phyloP scores from a whole-genome alignment of 2,113 vertebrate genomes.

The Indri indri region DNA sequence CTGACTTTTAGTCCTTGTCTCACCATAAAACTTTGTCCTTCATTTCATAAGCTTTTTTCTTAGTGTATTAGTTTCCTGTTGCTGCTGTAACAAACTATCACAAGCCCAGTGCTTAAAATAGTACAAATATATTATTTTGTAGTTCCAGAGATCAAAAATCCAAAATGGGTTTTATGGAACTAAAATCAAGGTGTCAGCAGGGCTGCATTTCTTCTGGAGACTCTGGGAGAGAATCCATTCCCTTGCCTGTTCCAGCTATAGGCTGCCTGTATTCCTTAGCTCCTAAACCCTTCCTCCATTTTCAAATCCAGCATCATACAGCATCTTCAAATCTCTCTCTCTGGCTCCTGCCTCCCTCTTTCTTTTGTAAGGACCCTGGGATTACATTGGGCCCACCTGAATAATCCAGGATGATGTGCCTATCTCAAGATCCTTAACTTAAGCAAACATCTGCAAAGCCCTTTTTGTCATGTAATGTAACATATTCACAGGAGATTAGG shows the following conservation, averaged over 20 bases:
- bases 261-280: background rate
- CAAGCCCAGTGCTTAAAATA: background rate
- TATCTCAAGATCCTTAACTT: background rate
- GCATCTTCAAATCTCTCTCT: background rate
- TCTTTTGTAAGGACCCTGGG: background rate
- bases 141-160: slow-evolving; percentile 1
- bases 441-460: background rate
- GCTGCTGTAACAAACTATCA: background rate
- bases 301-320: background rate
- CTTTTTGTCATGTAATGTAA: background rate
- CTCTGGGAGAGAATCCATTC: background rate
- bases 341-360: background rate
- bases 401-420: background rate
- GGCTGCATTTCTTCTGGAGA: background rate
- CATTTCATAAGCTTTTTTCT: background rate
- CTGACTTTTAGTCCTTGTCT: background rate
- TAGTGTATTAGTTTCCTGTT: background rate
- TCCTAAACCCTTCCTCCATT: background rate
- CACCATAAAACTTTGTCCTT: background rate
- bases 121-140: background rate
- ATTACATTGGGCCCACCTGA: background rate
- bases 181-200: background rate
- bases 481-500: background rate
- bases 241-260: background rate
- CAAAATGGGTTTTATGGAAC: background rate